Base-by-base conservation (phyloP, 2,797 vertebrate genomes). In the Gobio occitaniae region DNA sequence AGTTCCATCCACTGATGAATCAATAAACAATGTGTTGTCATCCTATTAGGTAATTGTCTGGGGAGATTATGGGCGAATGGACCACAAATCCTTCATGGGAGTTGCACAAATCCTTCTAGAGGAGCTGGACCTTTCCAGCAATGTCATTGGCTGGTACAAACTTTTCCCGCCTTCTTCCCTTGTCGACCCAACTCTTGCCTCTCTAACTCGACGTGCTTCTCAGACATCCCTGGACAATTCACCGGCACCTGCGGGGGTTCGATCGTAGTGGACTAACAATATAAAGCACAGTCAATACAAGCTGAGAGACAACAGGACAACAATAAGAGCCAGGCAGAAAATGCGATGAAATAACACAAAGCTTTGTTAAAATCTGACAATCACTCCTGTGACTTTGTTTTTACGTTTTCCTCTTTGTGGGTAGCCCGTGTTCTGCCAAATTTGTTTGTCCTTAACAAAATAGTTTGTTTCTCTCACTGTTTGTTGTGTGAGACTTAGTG, bases 21-120 rank as follows among this genome's bases (percentile, higher is more conserved):
- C 44, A 63, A 41, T 44, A 41, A 17, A 69, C 41, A 63, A 21
- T 72, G 38, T 75, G 69, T 63, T 50, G 29, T 65, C 80, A 61
- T 75, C 41, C 54, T 79, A 70, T 47, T 89, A 99, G 98, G 98
- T 99, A 89, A 99, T 99, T 87, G 98, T 99, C 25, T 99, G 98
- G 98, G 98, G 98, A 87, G 98, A 99, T 93, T 99, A 99, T 10
- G 98, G 98, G 87, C 96, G 98, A 90, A 99, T 99, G 98, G 98
- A 99, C 95, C 98, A 99, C 93, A 99, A 99, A 94, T 97, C 96
- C 93, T 99, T 99, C 94, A 99, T 99, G 98, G 98, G 98, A 91
- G 98, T 99, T 92, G 98, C 98, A 93, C 98, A 99, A 90, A 99
- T 99, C 92, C 95, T 99, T 90, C 82, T 99, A 94, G 98, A 99